Evolutionary conservation across 2,113 vertebrate genomes (phyloP).

Genomic region (Salvator merianae): DNA sequence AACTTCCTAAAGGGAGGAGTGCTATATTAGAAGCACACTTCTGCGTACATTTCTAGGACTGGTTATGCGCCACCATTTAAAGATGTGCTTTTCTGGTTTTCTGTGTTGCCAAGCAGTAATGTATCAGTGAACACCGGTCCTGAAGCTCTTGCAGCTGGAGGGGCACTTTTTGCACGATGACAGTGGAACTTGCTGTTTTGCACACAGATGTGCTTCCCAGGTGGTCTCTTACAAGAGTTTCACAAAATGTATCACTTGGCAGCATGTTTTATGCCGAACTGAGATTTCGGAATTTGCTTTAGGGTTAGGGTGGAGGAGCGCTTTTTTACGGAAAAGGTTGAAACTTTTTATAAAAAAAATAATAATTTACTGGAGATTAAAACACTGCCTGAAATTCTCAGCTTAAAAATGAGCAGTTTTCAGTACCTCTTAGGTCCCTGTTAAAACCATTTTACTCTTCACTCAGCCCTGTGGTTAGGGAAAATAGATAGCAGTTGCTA

Average conservation of each 20-base stretch:
- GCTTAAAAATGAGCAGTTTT: neutral
- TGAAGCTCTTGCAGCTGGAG: neutral
- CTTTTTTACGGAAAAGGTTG: neutral
- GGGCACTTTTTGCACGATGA: neutral
- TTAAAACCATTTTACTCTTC: too few relatives aligned
- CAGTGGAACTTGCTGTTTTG: rapidly evolving
- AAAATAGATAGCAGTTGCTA: neutral
- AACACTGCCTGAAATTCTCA: neutral
- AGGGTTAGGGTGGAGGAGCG: neutral
- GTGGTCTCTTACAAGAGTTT: neutral
- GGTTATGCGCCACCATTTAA: neutral
- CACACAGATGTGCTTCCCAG: neutral
- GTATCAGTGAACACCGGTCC: neutral
- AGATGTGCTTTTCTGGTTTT: neutral
- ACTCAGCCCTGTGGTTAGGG: neutral
- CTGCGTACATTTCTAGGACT: neutral
- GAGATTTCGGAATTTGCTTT: neutral
- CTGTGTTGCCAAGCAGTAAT: neutral
- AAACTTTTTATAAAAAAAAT: neutral
- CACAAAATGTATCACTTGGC: neutral
- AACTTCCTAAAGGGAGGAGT: neutral
- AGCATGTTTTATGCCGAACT: neutral
- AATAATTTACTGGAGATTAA: neutral
- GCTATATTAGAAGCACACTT: neutral
- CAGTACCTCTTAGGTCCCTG: too few relatives aligned